Base-by-base conservation (phyloP, 2,797 vertebrate species). In the Hephaestus fuliginosus region DNA sequence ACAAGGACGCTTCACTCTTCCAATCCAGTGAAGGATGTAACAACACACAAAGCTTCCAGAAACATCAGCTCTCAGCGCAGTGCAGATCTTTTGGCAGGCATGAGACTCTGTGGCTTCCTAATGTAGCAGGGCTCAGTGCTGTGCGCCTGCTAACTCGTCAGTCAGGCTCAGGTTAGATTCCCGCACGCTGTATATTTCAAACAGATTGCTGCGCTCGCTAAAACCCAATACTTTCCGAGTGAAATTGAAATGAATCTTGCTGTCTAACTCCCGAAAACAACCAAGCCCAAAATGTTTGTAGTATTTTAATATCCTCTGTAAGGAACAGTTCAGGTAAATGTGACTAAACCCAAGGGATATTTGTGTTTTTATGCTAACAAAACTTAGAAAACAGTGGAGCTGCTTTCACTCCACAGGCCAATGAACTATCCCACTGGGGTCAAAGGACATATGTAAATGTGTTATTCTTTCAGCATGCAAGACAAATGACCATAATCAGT, bases 401-500 rank as follows among this genome's bases (percentile, higher is more conserved):
- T 22, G 62, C 14, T 78, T 67, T 49, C 3, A 25, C 17, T 41
- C 18, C 36, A n/a, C 1, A 15, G 53, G 36, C 18, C 17, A 56
- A 12, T 5, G 10, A 49, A 52, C 48, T 33, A n/a, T 30, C 25
- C 43, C 20, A 52, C 39, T 15, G 5, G 57, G 52, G 14, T 68
- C 49, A 55, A 65, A 67, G 52, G 43, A 13, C 36, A 14, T 33
- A 55, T 64, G 22, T 36, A 48, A 46, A 66, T 52, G n/a, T 36
- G 7, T 69, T 33, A 56, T 80, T 56, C 14, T 48, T 39, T 60
- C 49, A 64, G 51, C 65, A 63, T 57, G 25, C 53, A 51, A 28
- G 39, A 66, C 4, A 18, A 56, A 68, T 36, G 48, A 64, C 7
- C 22, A 13, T 43, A 60, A 46, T 78, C 56, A 73, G 14, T 28